Base-by-base conservation (phyloP, 1,140 invertebrate genomes). In the Sycophaga agraensis region DNA sequence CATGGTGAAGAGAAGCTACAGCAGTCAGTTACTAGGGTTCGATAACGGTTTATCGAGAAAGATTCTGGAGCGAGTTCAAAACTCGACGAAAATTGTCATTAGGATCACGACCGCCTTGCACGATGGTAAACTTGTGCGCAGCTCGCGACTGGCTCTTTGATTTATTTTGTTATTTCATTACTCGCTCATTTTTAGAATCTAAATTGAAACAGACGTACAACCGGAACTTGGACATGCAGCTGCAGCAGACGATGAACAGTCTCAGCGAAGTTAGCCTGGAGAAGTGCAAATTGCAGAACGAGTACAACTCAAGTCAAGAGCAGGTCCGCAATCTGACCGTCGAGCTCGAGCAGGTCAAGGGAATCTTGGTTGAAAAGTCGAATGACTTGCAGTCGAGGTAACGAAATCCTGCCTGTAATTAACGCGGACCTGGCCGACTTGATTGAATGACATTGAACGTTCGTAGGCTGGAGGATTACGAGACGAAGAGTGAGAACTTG, bases 51-150 rank as follows among this genome's bases (percentile, higher is more conserved):
- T 46, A 26, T 28, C 34, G 9, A 39, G 40, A 35, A 43, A 40
- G 39, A 21, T 63, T 14, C 2, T 63, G 2, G 6, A 57, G 11
- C 2, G 46, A 12, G 39, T 57, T 0, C 22, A 51, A 7, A 56
- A 56, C 17, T 63, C 37, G 5, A 50, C 35, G 4, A 16, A 51
- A 22, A 31, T 63, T 4, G 35, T 51, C 17, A 5, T 37, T 1
- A 42, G 28, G 0, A 51, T 63, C 6, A 42, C 12, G 5, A 11
- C 24, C 0, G 31, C 28, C 26, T 40, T 57, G 4, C 34, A 7
- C 4, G n/a, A 50, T 1, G 39, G 60, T 63, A 53, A 53, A 26
- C 19, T 5, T n/a, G n/a, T n/a, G n/a, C n/a, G n/a, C n/a, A n/a
- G n/a, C n/a, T n/a, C n/a, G n/a, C n/a, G n/a, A n/a, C n/a, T n/a